These are phyloP conservation scores for Hippocampus barbouri DNA, from an alignment of 2,113 vertebrate species.

Conservation along the genomic window DNA sequence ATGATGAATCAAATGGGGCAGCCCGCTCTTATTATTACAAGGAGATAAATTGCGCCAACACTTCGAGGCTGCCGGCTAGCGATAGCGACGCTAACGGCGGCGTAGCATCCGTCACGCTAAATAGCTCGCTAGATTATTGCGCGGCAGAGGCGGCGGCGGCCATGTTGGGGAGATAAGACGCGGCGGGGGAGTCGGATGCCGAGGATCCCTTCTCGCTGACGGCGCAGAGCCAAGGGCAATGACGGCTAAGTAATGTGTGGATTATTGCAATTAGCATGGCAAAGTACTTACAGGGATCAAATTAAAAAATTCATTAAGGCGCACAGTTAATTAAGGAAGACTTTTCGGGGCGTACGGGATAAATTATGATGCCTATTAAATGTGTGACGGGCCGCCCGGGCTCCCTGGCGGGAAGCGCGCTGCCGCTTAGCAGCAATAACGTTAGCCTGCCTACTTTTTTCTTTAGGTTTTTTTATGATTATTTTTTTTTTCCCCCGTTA, in stretches of 20 bases:
- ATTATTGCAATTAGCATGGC: constrained; percentile 99
- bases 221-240: constrained; percentile 99
- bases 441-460: constrained; percentile 46
- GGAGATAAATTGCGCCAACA: constrained; percentile 62
- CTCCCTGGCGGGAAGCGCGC: constrained; percentile 83
- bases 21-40: constrained; percentile 55
- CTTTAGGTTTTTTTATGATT: no score
- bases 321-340: constrained; percentile 99
- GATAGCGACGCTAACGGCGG: constrained; percentile 41
- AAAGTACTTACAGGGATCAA: constrained; percentile 99
- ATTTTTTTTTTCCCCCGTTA: no score
- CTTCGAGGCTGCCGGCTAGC: constrained; percentile 51
- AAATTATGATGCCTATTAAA: constrained; percentile 99
- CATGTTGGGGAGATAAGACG: neutral
- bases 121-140: constrained; percentile 50
- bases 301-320: constrained; percentile 99
- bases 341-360: constrained; percentile 99
- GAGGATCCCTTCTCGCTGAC: constrained; percentile 76
- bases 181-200: constrained; percentile 69
- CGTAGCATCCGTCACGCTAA: constrained; percentile 52
- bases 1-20: constrained; percentile 68
- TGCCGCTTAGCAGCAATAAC: constrained; percentile 76
- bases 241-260: constrained; percentile 99
- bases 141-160: neutral
- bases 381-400: constrained; percentile 91